Percentiles rank a stretch among this genome's conserved stretches.
phyloP scores from a whole-genome alignment of 2,888 invertebrate species.

The Euplagia quadripunctaria region DNA sequence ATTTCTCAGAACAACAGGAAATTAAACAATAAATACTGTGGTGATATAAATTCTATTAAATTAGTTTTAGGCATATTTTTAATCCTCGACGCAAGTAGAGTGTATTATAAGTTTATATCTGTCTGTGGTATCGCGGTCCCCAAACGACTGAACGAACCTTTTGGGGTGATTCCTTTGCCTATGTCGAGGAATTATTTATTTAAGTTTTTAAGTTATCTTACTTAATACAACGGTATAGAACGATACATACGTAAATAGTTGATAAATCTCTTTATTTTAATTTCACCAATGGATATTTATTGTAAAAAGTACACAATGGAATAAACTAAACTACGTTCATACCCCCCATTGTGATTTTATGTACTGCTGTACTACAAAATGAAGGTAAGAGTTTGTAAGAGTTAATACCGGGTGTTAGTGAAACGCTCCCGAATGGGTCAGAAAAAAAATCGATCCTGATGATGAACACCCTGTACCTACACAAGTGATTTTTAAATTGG shows the following conservation, averaged over 20 bases:
- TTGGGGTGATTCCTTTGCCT: no score
- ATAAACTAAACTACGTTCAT: slow-evolving; percentile 11
- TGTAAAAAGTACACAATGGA: background rate
- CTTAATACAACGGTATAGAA: background rate
- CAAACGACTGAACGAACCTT: no score
- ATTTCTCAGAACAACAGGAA: background rate
- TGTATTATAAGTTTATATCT: no score
- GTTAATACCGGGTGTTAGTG: no score
- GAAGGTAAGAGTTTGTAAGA: no score
- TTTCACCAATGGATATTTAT: background rate
- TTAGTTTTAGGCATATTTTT: background rate
- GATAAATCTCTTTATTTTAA: background rate
- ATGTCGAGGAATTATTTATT: no score
- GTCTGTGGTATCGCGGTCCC: no score
- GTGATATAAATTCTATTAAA: background rate
- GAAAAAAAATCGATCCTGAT: no score
- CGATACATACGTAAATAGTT: background rate
- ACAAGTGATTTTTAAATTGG: no score
- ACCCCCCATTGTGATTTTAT: slow-evolving; percentile 1
- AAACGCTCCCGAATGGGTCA: no score
- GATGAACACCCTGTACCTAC: no score
- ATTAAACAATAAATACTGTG: background rate
- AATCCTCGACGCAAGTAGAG: background rate
- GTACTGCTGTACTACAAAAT: background rate
- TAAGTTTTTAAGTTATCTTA: no score